These are phyloP conservation scores for Thamnophis sirtalis DNA, from an alignment of 2,113 vertebrate genomes.

Conservation along the genomic window DNA sequence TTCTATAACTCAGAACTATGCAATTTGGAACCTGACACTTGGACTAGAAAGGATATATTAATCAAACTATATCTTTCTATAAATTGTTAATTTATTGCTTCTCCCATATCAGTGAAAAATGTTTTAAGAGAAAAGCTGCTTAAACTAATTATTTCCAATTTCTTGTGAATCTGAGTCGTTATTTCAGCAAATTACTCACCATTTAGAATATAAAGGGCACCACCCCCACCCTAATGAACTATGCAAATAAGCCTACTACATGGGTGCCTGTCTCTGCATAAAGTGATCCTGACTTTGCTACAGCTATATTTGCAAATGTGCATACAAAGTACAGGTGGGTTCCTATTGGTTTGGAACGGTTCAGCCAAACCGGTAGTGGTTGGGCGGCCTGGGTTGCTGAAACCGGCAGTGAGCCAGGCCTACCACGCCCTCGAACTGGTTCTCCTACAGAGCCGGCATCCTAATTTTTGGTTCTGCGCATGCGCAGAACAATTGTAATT, in stretches of 20 bases:
- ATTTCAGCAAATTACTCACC: not conserved
- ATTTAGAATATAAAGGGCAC: not conserved
- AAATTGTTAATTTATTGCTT: not conserved
- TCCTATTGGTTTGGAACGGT: too few species aligned
- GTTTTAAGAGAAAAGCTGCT: not conserved
- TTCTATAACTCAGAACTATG: not conserved
- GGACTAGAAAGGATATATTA: not conserved
- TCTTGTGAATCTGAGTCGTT: not conserved
- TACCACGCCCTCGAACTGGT: too few species aligned
- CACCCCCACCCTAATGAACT: not conserved
- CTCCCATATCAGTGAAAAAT: not conserved
- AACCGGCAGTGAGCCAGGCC: too few species aligned
- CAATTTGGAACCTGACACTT: not conserved
- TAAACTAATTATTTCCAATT: not conserved
- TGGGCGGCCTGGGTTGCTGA: too few species aligned
- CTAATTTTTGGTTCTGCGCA: too few species aligned
- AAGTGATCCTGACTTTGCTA: not conserved
- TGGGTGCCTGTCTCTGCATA: not conserved
- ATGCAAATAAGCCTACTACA: not conserved
- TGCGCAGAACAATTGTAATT: too few species aligned
- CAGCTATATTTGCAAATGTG: not conserved
- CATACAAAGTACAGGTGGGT: not conserved
- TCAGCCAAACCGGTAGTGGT: too few species aligned
- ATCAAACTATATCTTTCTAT: not conserved
- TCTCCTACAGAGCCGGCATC: too few species aligned